A percentile compares a stretch with the other conserved stretches of the same genome.
Evolutionary conservation across 2,113 vertebrate species (phyloP).

Genomic region (Ameiurus melas): DNA sequence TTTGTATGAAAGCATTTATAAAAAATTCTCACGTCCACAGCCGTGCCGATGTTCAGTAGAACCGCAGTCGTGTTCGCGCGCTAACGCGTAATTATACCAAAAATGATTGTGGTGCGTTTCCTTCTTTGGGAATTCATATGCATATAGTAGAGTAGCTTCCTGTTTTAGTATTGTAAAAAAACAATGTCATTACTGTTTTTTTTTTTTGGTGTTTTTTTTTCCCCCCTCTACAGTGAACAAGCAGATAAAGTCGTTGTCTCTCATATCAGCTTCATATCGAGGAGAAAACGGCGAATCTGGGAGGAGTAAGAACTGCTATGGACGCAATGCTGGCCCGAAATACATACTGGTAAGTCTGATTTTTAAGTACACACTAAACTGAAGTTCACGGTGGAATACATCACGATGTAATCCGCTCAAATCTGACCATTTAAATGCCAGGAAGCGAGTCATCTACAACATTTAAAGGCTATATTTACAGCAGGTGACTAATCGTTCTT

Average conservation of each 20-base stretch:
- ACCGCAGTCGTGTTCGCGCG: background rate
- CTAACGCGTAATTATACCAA: no score
- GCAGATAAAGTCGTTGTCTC: slow-evolving; percentile 82
- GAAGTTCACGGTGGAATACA: background rate
- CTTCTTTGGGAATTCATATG: background rate
- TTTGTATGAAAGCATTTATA: background rate
- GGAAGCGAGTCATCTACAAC: background rate
- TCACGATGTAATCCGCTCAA: background rate
- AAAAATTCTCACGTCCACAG: no score
- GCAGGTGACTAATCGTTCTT: background rate
- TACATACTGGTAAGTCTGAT: slow-evolving; percentile 77
- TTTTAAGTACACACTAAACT: background rate
- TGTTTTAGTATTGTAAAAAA: background rate
- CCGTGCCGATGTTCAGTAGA: no score
- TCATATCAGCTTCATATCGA: slow-evolving; percentile 75
- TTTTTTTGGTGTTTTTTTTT: background rate
- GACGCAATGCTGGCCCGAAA: slow-evolving; percentile 71
- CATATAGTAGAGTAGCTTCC: background rate
- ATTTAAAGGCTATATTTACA: background rate
- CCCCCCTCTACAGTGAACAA: slow-evolving; percentile 73
- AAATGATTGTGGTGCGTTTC: background rate
- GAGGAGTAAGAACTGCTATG: slow-evolving; percentile 84
- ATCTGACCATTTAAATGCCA: no score
- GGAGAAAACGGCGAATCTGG: slow-evolving; percentile 79
- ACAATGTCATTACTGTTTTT: background rate